Conservation (phyloP, 2,888 invertebrate genomes). For the Meandrusa payeni region DNA sequence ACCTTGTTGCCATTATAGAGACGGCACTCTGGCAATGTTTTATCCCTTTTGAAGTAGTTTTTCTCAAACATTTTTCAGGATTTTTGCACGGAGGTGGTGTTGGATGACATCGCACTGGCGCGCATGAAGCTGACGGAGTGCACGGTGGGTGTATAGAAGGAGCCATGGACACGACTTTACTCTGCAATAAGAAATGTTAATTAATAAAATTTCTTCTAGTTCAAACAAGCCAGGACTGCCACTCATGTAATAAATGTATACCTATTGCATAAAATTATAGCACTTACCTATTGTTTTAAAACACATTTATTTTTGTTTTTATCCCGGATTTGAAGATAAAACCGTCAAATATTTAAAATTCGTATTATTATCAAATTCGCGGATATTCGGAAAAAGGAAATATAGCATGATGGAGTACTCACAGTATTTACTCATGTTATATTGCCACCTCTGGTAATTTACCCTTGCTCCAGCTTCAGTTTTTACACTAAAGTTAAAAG, state of each 20-base stretch:
- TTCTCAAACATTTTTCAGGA: constrained; percentile 59
- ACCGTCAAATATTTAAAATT: constrained; percentile 8
- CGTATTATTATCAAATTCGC: constrained; percentile 37
- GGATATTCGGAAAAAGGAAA: constrained; percentile 21
- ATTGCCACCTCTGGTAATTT: constrained; percentile 44
- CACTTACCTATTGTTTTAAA: constrained; percentile 33
- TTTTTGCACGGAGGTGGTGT: constrained; percentile 56
- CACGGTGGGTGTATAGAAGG: constrained; percentile 64
- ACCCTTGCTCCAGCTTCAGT: constrained; percentile 51
- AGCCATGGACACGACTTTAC: constrained; percentile 42
- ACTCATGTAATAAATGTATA: constrained; percentile 25
- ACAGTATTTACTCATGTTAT: constrained; percentile 61
- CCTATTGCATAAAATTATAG: constrained; percentile 14
- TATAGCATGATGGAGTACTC: constrained; percentile 43
- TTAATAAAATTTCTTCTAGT: constrained; percentile 16
- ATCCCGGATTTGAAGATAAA: constrained; percentile 10
- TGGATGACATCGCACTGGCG: constrained; percentile 61
- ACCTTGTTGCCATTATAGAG: constrained; percentile 59
- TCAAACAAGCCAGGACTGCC: constrained; percentile 47
- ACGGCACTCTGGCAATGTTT: constrained; percentile 61
- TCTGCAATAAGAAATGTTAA: constrained; percentile 14
- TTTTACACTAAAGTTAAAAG: constrained; percentile 60
- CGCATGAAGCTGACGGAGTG: constrained; percentile 61
- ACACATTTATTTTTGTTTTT: constrained; percentile 13
- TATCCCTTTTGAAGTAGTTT: constrained; percentile 48